Base-by-base conservation (phyloP, 2,888 invertebrate species). In the Oeneis ivallda region DNA sequence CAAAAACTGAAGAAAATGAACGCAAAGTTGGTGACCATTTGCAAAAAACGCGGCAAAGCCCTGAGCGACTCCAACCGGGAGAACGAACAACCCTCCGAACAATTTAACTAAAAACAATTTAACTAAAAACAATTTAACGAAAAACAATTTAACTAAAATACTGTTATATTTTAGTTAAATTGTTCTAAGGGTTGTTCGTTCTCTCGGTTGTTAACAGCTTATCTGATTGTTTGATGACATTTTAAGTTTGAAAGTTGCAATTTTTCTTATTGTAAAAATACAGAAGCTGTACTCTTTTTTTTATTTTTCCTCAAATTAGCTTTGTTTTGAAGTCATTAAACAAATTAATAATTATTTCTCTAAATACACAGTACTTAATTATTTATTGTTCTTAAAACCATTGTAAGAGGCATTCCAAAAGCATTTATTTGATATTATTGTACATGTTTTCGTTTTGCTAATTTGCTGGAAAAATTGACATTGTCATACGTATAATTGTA, bases 1-100 rank as follows among this genome's bases (percentile, higher is more conserved):
- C 80, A 87, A 56, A 92, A 91, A 77, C 76, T 93, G 13, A 92
- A 92, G 76, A 92, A 85, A 67, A 85, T 91, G 0, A 92, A 92
- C 52, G 80, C 83, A 0, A 85, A 87, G 56, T 79, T 93, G 58
- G 83, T 92, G 17, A 80, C 78, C 5, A 75, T 93, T 37, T 93
- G 93, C 71, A 91, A 90, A 70, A 87, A 87, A 67, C 84, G 93
- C 54, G 84, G 84, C 39, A 87, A 88, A 70, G 74, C 76, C 0
- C 50, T 69, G 5, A 52, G 61, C 15, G 80, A 83, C 13, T 75
- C 80, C 0, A 85, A 88, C 69, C 76, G 82, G 37, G 89, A 89
- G 45, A 89, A 88, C 62, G 84, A 84, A 39, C 86, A 88, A 41
- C 82, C 85, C 0, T 70, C 78, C 2, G 81, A 84, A 49, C 76